Conservation (phyloP, 2,113 vertebrate species). For the Esox niger region DNA sequence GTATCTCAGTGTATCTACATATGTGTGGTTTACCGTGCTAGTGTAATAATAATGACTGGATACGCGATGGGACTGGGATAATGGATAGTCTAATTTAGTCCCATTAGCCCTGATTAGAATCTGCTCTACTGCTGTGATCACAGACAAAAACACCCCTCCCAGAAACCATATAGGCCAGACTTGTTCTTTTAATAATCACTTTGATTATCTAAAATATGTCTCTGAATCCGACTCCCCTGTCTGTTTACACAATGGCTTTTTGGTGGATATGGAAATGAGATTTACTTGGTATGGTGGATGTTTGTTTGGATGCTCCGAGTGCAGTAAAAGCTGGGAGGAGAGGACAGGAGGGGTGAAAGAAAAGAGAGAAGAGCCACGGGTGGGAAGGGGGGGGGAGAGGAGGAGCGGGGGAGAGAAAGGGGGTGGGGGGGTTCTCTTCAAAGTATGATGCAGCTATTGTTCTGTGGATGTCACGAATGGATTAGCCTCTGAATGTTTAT, state of each 20-base stretch:
- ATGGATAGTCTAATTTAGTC: constrained; percentile 26
- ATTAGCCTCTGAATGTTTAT: constrained; percentile 39
- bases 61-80: constrained; percentile 16
- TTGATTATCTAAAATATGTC: constrained; percentile 42
- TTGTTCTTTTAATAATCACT: constrained; percentile 40
- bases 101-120: constrained; percentile 49
- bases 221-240: constrained; percentile 26
- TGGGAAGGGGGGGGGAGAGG: constrained; percentile 11
- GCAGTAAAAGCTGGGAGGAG: not conserved
- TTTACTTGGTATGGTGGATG: constrained; percentile 23
- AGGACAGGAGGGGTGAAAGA: not conserved
- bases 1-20: no score
- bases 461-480: constrained; percentile 53
- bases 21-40: constrained; percentile 9
- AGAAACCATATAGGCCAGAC: not conserved
- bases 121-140: constrained; percentile 28
- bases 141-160: constrained; percentile 10
- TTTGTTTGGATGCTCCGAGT: constrained; percentile 34
- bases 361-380: no score
- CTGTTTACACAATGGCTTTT: constrained; percentile 22
- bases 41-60: constrained; percentile 25
- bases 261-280: constrained; percentile 44
- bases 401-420: constrained; percentile 7
- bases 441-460: constrained; percentile 60
- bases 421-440: constrained; percentile 12